These are phyloP conservation scores for Syrphus vitripennis DNA, from an alignment of 2,888 invertebrate species.

Conservation along the genomic window DNA sequence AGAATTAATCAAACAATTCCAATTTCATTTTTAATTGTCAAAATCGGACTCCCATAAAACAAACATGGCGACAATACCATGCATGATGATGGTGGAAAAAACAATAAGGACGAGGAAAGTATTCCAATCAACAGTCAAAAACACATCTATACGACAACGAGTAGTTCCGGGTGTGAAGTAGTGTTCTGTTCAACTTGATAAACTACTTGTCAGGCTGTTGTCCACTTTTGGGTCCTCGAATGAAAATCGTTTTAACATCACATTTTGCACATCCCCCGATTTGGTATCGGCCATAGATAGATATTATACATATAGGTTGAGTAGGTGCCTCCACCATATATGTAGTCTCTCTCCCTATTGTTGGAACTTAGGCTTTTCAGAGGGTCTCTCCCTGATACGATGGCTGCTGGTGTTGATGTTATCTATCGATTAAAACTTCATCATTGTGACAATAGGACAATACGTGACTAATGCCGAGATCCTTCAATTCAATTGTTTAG, in stretches of 20 bases:
- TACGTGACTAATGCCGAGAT: constrained; percentile 67
- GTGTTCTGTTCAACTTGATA: constrained; percentile 18
- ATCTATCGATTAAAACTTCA: constrained; percentile 67
- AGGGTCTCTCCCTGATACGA: neutral
- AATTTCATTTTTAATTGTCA: constrained; percentile 35
- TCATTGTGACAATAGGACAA: constrained; percentile 66
- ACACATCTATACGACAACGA: neutral
- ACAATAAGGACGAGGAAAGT: neutral
- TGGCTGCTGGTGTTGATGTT: constrained; percentile 40
- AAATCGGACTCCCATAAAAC: neutral
- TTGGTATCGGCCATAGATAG: neutral
- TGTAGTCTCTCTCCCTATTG: neutral
- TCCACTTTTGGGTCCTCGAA: constrained; percentile 27
- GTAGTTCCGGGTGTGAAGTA: constrained; percentile 13
- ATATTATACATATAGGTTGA: no score
- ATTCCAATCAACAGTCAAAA: constrained; percentile 55
- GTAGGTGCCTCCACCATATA: neutral
- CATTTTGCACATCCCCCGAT: neutral
- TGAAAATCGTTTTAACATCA: constrained; percentile 20
- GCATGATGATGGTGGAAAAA: neutral
- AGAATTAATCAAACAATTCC: constrained; percentile 11
- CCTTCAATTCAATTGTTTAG: constrained; percentile 60
- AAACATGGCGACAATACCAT: neutral
- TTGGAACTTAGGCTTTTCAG: neutral
- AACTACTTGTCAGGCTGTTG: constrained; percentile 32